A percentile compares a stretch with the other conserved stretches of the same genome.
phyloP scores from a whole-genome alignment of 1,140 invertebrate species.

The Spodoptera frugiperda region DNA sequence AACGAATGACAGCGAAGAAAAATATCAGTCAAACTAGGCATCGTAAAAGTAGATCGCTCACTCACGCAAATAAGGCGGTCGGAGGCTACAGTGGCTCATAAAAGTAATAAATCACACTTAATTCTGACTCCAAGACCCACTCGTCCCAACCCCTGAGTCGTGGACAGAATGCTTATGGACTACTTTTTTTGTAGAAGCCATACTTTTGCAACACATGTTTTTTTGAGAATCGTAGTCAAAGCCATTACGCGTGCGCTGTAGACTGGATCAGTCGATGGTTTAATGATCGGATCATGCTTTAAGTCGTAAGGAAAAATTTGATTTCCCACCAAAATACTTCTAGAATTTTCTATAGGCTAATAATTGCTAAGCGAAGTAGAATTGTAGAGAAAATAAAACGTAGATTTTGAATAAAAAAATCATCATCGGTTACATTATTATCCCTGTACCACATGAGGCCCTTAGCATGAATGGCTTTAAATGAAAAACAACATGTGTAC shows the following conservation, averaged over 20 bases:
- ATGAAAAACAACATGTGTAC: too few relatives aligned
- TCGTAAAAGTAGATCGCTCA: constrained; percentile 46
- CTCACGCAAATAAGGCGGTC: constrained; percentile 42
- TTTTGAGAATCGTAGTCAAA: neutral
- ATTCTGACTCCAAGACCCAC: constrained; percentile 41
- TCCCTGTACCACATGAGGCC: too few relatives aligned
- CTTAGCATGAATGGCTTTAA: too few relatives aligned
- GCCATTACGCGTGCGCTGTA: neutral
- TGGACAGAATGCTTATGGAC: constrained; percentile 47
- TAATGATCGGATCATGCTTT: neutral
- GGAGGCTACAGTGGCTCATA: constrained; percentile 42
- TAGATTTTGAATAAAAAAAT: too few relatives aligned
- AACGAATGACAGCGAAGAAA: constrained; percentile 30
- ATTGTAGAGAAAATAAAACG: too few relatives aligned
- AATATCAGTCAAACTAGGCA: constrained; percentile 38
- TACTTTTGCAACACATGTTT: neutral
- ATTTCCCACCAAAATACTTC: too few relatives aligned
- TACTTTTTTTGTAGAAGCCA: constrained; percentile 20
- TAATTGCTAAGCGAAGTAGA: too few relatives aligned
- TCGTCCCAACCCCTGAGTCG: constrained; percentile 40
- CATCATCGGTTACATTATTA: too few relatives aligned
- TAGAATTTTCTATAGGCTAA: too few relatives aligned
- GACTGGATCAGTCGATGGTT: neutral
- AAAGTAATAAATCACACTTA: constrained; percentile 50
- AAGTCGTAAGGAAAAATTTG: too few relatives aligned